Evolutionary conservation across 2,797 vertebrate species (phyloP).

Genomic region (Spea hammondii): DNA sequence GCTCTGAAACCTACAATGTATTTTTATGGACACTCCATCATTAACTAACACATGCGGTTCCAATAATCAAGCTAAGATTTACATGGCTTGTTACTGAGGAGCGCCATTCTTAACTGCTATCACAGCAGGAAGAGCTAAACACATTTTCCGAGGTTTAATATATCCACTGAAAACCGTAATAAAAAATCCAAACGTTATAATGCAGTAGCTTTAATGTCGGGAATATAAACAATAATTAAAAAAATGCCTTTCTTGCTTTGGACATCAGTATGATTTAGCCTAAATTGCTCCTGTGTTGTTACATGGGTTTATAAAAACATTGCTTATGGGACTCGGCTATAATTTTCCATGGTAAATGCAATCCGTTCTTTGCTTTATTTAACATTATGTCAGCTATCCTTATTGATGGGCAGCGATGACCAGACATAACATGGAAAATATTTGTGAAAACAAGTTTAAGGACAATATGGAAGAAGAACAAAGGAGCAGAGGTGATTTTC

Average conservation of each 20-base stretch:
- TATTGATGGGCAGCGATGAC: conserved; percentile 4
- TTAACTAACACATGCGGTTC: background rate
- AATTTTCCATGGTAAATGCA: conserved; percentile 10
- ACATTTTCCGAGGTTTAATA: conserved; percentile 1
- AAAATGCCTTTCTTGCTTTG: background rate
- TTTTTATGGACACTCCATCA: background rate
- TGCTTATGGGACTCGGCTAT: background rate
- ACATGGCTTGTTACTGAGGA: conserved; percentile 2
- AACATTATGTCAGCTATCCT: background rate
- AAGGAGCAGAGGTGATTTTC: conserved; percentile 18
- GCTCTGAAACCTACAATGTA: too few relatives aligned
- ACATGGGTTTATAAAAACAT: background rate
- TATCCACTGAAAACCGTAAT: background rate
- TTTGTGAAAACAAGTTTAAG: conserved; percentile 3
- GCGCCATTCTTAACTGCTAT: background rate
- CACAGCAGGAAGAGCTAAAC: background rate
- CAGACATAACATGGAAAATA: background rate
- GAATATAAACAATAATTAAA: conserved; percentile 11
- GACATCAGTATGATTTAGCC: conserved; percentile 3
- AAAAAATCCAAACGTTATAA: background rate
- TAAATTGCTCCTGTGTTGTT: background rate
- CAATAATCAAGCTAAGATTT: conserved; percentile 1
- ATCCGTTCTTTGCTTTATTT: background rate
- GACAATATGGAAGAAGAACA: conserved; percentile 5
- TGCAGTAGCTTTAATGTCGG: background rate